Conservation (phyloP, 2,113 vertebrate genomes). For the Capricornis sumatraensis region DNA sequence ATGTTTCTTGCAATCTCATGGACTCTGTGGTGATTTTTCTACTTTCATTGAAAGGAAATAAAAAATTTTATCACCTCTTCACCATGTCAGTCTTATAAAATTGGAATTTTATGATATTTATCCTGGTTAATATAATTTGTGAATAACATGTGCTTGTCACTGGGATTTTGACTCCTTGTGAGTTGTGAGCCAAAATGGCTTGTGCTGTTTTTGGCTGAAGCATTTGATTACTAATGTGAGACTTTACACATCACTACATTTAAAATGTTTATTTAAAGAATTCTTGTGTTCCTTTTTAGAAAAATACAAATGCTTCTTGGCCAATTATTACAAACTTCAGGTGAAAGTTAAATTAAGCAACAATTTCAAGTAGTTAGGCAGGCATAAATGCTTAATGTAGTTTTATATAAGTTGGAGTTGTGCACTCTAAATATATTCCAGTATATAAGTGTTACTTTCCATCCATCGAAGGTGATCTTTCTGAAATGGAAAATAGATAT, state of each 20-base stretch:
- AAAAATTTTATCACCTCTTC: not conserved
- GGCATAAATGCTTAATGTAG: constrained; percentile 43
- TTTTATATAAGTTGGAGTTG: constrained; percentile 8
- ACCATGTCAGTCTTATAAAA: not conserved
- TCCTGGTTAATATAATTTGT: not conserved
- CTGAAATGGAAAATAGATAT: constrained; percentile 58
- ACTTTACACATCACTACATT: not conserved
- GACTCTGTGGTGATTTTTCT: not conserved
- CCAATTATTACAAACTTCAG: constrained; percentile 25
- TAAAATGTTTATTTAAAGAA: constrained; percentile 20
- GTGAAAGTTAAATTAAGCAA: not conserved
- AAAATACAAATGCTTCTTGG: not conserved
- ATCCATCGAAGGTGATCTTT: constrained; percentile 34
- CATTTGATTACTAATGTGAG: not conserved
- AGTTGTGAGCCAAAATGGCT: not conserved
- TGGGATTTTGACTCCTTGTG: not conserved
- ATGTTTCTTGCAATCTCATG: not conserved
- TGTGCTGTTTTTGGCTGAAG: not conserved
- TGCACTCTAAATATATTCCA: not conserved
- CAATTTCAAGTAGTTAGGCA: not conserved
- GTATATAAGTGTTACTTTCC: not conserved
- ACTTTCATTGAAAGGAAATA: not conserved
- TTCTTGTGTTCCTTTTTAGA: constrained; percentile 22
- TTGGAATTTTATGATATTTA: not conserved
- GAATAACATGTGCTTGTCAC: not conserved